phyloP scores from a whole-genome alignment of 2,797 vertebrate genomes.

The Melanotaenia maccullochi region DNA sequence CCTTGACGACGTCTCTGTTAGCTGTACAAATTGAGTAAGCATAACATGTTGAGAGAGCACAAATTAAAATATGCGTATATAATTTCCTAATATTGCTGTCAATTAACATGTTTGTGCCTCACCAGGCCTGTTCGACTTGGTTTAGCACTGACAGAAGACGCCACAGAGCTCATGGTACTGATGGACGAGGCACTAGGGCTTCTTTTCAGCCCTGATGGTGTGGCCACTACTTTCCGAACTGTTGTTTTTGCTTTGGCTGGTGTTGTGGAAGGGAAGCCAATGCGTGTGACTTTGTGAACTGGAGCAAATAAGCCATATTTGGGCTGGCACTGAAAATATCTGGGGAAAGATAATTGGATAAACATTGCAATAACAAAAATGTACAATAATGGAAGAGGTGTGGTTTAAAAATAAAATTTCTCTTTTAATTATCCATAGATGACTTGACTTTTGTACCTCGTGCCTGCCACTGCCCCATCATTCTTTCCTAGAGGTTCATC shows the following conservation, averaged over 20 bases:
- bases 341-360: constrained; percentile 59
- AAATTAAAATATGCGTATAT: not conserved
- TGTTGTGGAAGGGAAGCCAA: constrained; percentile 97
- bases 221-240: constrained; percentile 85
- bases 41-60: not conserved
- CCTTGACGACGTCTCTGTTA: constrained; percentile 97
- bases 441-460: constrained; percentile 82
- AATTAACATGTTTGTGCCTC: constrained; percentile 64
- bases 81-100: not conserved
- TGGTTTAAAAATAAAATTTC: not conserved
- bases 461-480: constrained; percentile 96
- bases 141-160: constrained; percentile 95
- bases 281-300: constrained; percentile 97
- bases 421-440: constrained; percentile 1
- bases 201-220: constrained; percentile 88
- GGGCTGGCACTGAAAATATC: constrained; percentile 98
- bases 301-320: constrained; percentile 97
- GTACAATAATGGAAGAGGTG: not conserved
- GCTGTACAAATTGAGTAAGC: constrained; percentile 77
- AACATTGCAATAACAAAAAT: constrained; percentile 14
- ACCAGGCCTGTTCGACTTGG: constrained; percentile 98
- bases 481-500: constrained; percentile 98
- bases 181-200: constrained; percentile 97
- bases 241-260: constrained; percentile 94
- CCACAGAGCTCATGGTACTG: constrained; percentile 96